Evolutionary conservation across 2,797 vertebrate genomes (phyloP).

Genomic region (Phyllotis vaccarum): DNA sequence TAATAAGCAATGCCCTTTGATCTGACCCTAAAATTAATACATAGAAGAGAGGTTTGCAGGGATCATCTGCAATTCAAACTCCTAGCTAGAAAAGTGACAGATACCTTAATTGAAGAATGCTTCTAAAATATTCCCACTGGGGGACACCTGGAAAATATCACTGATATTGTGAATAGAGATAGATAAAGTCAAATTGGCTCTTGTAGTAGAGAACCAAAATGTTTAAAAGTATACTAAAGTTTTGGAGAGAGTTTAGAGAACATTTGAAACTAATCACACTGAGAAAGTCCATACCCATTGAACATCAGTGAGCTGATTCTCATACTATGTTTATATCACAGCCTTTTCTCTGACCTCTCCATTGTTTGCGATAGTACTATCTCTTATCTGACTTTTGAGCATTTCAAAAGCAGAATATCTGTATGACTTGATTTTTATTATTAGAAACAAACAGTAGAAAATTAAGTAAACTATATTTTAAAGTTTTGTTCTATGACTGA

Average conservation of each 20-base stretch:
- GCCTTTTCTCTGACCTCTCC: neutral
- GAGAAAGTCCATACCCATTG: neutral
- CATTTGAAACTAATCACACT: neutral
- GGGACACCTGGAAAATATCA: neutral
- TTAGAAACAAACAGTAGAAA: conserved; percentile 42
- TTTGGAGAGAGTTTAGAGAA: neutral
- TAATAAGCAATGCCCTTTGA: neutral
- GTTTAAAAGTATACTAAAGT: neutral
- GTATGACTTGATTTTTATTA: conserved; percentile 32
- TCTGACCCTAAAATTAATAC: neutral
- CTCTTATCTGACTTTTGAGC: neutral
- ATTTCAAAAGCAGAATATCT: neutral
- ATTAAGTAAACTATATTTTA: conserved; percentile 22
- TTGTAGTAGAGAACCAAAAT: neutral
- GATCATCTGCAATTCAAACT: neutral
- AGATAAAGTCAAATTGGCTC: neutral
- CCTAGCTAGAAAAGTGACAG: neutral
- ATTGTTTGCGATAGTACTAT: neutral
- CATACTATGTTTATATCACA: neutral
- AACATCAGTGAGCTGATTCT: neutral
- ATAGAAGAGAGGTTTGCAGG: neutral
- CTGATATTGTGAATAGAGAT: neutral
- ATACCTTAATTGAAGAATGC: neutral
- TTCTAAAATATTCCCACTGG: neutral
- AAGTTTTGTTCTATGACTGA: conserved; percentile 25